Conservation (phyloP, 2,797 vertebrate species). For the Adelosebastes latens region DNA sequence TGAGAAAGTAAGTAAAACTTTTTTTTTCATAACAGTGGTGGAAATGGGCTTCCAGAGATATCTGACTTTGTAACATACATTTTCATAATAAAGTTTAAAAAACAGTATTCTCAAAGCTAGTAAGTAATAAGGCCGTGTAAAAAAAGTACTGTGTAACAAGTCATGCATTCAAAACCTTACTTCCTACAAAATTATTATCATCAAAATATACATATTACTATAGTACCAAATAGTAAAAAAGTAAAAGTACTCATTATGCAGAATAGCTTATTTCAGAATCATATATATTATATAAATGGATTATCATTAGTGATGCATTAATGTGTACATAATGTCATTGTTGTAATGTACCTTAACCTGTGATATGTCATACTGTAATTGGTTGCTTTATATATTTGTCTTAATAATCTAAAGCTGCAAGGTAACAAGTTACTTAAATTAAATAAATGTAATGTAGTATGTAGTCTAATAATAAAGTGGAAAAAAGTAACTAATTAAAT, state of each 20-base stretch:
- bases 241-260: neutral
- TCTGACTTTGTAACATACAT: too few species aligned
- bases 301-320: neutral
- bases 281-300: neutral
- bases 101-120: neutral
- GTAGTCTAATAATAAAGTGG: neutral
- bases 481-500: too few species aligned
- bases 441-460: neutral
- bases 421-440: neutral
- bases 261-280: neutral
- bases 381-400: neutral
- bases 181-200: neutral
- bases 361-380: neutral
- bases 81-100: too few species aligned
- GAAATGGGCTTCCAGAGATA: too few species aligned
- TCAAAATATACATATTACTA: too few species aligned
- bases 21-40: too few species aligned
- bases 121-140: neutral
- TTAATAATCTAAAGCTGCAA: neutral
- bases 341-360: neutral
- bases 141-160: neutral
- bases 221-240: too few species aligned
- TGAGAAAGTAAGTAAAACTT: too few species aligned
- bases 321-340: neutral
- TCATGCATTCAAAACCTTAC: neutral